Percentiles rank a stretch among this genome's conserved stretches.
Conservation (phyloP, 2,797 vertebrate genomes). For the Lithobates pipiens region DNA sequence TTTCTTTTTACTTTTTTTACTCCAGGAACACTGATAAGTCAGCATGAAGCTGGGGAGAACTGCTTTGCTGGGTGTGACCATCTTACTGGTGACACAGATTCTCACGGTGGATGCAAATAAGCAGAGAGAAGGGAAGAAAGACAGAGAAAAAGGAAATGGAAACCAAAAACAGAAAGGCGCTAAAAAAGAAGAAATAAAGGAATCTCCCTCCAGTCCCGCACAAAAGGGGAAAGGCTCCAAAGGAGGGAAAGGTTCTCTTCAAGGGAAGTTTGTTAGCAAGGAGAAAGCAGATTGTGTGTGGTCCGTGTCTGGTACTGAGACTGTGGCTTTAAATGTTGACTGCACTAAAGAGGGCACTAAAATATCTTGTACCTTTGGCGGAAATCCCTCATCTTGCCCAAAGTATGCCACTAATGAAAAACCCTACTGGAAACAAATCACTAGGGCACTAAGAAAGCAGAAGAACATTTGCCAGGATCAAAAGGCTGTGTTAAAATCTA, state of each 20-base stretch:
- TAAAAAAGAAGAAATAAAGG: not conserved
- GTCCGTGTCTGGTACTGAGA: constrained; percentile 68
- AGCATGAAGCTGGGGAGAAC: constrained; percentile 73
- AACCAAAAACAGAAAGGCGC: constrained; percentile 2
- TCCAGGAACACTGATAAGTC: not conserved
- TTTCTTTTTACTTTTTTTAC: not conserved
- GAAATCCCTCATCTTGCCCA: constrained; percentile 78
- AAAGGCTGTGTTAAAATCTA: constrained; percentile 75
- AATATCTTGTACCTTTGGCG: constrained; percentile 82
- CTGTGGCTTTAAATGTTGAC: constrained; percentile 68
- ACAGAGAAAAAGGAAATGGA: constrained; percentile 52
- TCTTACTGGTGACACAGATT: constrained; percentile 76
- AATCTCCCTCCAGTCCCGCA: constrained; percentile 42
- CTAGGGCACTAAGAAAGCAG: constrained; percentile 80
- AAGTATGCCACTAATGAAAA: constrained; percentile 71
- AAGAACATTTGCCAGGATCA: constrained; percentile 80
- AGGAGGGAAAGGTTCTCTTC: constrained; percentile 64
- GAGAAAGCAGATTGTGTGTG: constrained; percentile 84
- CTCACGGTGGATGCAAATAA: constrained; percentile 73
- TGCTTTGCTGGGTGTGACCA: constrained; percentile 73
- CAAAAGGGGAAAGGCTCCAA: constrained; percentile 62
- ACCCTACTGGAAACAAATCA: constrained; percentile 88
- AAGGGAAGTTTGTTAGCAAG: constrained; percentile 79
- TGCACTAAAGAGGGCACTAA: constrained; percentile 72
- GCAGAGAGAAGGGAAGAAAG: constrained; percentile 67